Conservation (phyloP, 2,797 vertebrate genomes). For the Anisognathus igniventris region DNA sequence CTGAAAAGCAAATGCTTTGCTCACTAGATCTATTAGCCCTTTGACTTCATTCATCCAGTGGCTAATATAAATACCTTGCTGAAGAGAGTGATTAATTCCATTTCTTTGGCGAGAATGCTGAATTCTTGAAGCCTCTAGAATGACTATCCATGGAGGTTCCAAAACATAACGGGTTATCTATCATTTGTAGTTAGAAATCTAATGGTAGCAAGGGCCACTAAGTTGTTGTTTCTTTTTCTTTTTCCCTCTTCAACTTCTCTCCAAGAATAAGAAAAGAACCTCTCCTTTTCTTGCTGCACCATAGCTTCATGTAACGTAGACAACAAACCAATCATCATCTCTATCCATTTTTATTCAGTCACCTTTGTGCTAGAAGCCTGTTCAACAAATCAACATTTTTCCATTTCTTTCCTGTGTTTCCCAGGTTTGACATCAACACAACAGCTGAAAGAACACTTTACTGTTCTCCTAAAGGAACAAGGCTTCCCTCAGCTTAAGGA, state of each 20-base stretch:
- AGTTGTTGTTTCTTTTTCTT: background rate
- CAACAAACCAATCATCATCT: background rate
- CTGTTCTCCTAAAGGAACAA: background rate
- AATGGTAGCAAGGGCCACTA: background rate
- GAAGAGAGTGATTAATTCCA: constrained; percentile 66
- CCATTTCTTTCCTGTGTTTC: background rate
- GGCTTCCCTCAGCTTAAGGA: background rate
- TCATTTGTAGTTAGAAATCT: constrained; percentile 1
- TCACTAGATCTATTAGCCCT: constrained; percentile 67
- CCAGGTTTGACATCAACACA: background rate
- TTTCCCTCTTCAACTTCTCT: background rate
- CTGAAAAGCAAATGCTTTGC: constrained; percentile 42
- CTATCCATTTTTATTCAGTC: background rate
- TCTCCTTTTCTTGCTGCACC: background rate
- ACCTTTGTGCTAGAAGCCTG: background rate
- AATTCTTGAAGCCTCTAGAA: constrained; percentile 61
- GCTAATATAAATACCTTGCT: constrained; percentile 66
- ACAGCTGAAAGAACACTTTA: background rate
- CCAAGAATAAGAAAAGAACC: background rate
- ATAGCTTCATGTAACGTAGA: background rate
- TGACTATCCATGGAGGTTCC: constrained; percentile 32
- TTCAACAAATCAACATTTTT: background rate
- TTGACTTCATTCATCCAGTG: constrained; percentile 62
- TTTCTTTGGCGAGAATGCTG: constrained; percentile 58
- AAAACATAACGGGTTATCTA: constrained; percentile 58